A percentile compares a stretch with the other conserved stretches of the same genome.
Conservation (phyloP, 2,113 vertebrate genomes). For the Cryptotis parvus region DNA sequence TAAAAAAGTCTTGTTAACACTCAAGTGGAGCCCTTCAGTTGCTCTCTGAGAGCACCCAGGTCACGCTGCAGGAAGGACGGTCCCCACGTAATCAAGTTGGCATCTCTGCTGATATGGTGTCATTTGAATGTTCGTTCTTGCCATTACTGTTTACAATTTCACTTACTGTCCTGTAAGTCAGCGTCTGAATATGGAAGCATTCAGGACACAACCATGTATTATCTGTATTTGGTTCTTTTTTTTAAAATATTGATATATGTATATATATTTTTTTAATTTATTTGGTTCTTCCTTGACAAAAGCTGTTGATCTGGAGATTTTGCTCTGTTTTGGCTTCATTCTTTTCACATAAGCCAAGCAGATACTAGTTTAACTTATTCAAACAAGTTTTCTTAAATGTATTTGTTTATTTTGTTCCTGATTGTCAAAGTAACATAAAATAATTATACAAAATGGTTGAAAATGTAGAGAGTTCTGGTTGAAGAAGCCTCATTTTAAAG, state of each 20-base stretch:
- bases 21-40: not conserved
- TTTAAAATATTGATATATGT: too few species aligned
- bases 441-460: conserved; percentile 48
- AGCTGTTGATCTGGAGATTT: not conserved
- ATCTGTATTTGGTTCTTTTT: not conserved
- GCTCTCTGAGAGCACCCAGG: not conserved
- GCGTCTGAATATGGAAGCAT: not conserved
- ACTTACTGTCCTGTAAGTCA: not conserved
- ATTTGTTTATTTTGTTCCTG: conserved; percentile 60
- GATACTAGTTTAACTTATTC: conserved; percentile 17
- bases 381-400: conserved; percentile 9
- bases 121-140: conserved; percentile 6
- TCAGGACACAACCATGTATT: not conserved
- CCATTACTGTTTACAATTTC: not conserved
- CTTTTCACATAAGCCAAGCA: not conserved
- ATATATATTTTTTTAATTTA: too few species aligned
- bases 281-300: not conserved
- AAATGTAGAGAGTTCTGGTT: not conserved
- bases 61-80: not conserved
- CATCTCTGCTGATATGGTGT: not conserved
- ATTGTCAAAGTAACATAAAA: conserved; percentile 22
- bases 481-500: not conserved
- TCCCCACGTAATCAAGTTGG: too few species aligned
- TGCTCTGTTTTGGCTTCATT: not conserved
- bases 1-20: not conserved